These are phyloP conservation scores for Hippotragus niger DNA, from an alignment of 2,113 vertebrate genomes.

Conservation along the genomic window DNA sequence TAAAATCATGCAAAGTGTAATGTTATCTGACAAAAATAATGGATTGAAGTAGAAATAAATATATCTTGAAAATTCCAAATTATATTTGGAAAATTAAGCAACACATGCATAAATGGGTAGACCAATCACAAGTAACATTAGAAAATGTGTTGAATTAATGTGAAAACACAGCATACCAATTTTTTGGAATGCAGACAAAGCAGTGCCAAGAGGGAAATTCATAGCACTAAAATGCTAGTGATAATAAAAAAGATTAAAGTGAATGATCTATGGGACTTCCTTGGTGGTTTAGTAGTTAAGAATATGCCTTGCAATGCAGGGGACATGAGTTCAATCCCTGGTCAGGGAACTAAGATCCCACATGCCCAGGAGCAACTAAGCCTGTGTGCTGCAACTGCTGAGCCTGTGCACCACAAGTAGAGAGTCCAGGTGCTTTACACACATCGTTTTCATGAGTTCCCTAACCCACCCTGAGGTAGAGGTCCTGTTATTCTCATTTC, in stretches of 20 bases:
- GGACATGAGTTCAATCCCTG: background rate
- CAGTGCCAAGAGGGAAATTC: background rate
- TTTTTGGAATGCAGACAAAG: background rate
- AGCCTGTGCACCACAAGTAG: background rate
- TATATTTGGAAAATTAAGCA: background rate
- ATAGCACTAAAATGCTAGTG: background rate
- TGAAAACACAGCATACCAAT: background rate
- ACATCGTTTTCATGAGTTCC: accelerated
- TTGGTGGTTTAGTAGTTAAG: background rate
- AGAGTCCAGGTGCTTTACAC: background rate
- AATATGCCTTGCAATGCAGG: background rate
- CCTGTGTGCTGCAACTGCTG: background rate
- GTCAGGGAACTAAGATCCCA: background rate
- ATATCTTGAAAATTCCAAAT: background rate
- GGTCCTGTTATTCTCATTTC: background rate
- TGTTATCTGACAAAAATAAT: background rate
- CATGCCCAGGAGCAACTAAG: background rate
- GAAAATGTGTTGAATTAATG: background rate
- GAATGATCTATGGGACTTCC: background rate
- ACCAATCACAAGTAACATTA: background rate
- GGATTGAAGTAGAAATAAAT: background rate
- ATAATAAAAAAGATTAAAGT: background rate
- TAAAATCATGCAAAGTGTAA: background rate
- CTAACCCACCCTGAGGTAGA: background rate
- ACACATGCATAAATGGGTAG: background rate